These are phyloP conservation scores for Cerastis rubricosa DNA, from an alignment of 2,888 invertebrate species.

Conservation along the genomic window DNA sequence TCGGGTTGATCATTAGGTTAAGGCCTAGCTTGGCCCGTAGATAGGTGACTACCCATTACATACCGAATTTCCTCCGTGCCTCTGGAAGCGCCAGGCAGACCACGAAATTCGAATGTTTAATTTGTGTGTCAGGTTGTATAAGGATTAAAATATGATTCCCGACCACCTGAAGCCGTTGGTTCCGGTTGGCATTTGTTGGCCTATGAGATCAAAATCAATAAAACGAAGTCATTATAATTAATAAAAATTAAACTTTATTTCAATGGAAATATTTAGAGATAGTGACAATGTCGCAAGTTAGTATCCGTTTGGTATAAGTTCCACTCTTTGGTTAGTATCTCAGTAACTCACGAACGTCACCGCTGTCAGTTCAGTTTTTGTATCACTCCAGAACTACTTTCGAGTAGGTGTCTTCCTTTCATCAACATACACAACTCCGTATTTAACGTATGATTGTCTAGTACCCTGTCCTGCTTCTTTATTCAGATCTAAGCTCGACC, in stretches of 20 bases:
- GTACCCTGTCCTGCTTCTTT: slow-evolving; percentile 14
- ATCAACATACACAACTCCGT: slow-evolving; percentile 17
- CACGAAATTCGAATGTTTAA: too few species aligned
- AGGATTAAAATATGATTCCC: background rate
- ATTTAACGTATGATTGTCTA: background rate
- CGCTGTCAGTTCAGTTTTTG: background rate
- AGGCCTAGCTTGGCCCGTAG: background rate
- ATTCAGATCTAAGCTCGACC: slow-evolving; percentile 34
- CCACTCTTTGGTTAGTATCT: too few species aligned
- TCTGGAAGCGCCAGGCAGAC: too few species aligned
- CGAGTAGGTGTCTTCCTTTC: slow-evolving; percentile 23
- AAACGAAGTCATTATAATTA: background rate
- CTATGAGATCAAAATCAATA: background rate
- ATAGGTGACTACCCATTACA: too few species aligned
- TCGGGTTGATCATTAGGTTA: background rate
- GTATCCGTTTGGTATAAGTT: background rate
- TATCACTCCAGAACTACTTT: background rate
- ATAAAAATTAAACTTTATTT: background rate
- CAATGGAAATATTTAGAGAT: background rate
- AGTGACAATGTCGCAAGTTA: background rate
- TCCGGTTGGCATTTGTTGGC: background rate
- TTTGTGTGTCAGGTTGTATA: too few species aligned
- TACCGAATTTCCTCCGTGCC: too few species aligned
- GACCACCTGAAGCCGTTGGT: background rate
- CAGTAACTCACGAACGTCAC: background rate